phyloP scores from a whole-genome alignment of 1,140 invertebrate species.

The Drosophila neocordata region DNA sequence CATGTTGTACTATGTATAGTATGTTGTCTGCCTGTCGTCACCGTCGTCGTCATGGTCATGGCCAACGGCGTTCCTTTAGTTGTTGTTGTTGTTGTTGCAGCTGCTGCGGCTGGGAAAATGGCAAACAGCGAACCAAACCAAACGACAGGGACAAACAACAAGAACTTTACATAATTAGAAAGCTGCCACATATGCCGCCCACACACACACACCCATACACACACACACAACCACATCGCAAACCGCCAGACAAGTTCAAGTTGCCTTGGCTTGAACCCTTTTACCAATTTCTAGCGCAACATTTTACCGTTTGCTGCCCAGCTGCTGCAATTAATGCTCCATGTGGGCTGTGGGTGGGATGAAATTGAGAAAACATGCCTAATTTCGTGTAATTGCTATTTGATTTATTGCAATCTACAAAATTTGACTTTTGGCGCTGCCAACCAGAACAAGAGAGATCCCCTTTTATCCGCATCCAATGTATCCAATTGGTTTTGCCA shows the following conservation, averaged over 20 bases:
- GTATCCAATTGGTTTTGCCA: constrained; percentile 19
- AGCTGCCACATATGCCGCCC: constrained; percentile 68
- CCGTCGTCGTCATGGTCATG: constrained; percentile 26
- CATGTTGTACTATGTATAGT: constrained; percentile 36
- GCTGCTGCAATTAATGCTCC: constrained; percentile 79
- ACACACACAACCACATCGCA: constrained; percentile 36
- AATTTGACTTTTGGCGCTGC: constrained; percentile 82
- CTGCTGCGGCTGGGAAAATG: constrained; percentile 26
- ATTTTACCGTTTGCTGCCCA: constrained; percentile 55
- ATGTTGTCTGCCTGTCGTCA: constrained; percentile 55
- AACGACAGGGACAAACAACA: constrained; percentile 31
- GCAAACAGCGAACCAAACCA: constrained; percentile 14
- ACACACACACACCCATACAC: constrained; percentile 26
- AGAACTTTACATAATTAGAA: constrained; percentile 78
- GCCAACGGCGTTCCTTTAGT: constrained; percentile 47
- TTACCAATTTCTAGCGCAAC: constrained; percentile 67
- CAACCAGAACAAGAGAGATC: constrained; percentile 55
- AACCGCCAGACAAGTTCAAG: constrained; percentile 70
- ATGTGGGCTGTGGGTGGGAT: constrained; percentile 36
- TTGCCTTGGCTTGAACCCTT: constrained; percentile 72
- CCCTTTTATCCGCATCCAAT: constrained; percentile 10
- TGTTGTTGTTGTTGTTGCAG: constrained; percentile 25
- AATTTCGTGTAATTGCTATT: constrained; percentile 83
- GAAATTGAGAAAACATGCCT: constrained; percentile 82
- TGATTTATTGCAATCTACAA: constrained; percentile 82